Evolutionary conservation across 2,113 vertebrate genomes (phyloP), one percentile per base, ranked within the genome.

Genomic region (Psilopogon haemacephalus): DNA sequence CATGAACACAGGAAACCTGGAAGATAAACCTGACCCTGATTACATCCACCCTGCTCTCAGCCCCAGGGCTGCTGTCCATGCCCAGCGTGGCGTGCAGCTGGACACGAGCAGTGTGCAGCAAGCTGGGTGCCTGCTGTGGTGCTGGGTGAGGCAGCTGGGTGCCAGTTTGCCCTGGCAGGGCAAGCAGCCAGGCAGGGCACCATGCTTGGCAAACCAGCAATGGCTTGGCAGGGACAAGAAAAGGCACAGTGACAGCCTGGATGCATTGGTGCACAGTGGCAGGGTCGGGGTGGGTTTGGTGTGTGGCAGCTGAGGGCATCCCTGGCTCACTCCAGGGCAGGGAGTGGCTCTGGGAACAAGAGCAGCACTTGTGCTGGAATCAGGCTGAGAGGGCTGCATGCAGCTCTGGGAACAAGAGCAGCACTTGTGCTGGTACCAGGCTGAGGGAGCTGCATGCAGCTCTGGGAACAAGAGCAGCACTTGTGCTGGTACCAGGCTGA

Each of bases 51-150:
- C 21, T 12, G 12, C 5, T 76, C 56, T 73, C 82, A 44, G 27
- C 11, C 48, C 24, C 27, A 16, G 9, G 13, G 42, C 28, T 88
- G 3, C 1, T 9, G 21, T 16, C 6, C 21, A 9, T 55, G 56
- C 65, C 33, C 20, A 8, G 19, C 5, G 2, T 10, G 59, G 24
- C 50, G 21, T 3, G 5, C 37, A 9, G 15, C 28, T 12, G 4
- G 3, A 5, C 2, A 5, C 1, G 2, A 5, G 40, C 2, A 5
- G 11, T 0, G 20, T 1, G 9, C 42, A 19, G 32, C 1, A 3
- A 30, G 62, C 62, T 35, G 59, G 21, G 24, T 3, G 3, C 38
- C 42, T 60, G 42, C 32, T 5, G 5, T 1, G 15, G 27, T 1
- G 9, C 7, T 32, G 63, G 55, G 23, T 9, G 3, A 6, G 11